Evolutionary conservation across 2,113 vertebrate genomes (phyloP).

Genomic region (Paramormyrops kingsleyae): DNA sequence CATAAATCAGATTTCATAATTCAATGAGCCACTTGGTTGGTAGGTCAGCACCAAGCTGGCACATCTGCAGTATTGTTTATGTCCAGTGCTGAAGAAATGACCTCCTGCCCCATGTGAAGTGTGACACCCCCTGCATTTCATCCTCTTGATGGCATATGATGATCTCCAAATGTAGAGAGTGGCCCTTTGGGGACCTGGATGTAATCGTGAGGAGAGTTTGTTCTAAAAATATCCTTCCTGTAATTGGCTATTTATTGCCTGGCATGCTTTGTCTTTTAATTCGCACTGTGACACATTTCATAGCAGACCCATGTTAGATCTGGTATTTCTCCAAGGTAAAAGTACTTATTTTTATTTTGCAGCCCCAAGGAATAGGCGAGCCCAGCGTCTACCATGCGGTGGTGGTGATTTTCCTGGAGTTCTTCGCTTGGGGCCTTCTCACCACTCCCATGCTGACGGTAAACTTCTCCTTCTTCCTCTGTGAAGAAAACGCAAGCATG

Average conservation of each 20-base stretch:
- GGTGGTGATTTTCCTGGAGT: conserved; percentile 88
- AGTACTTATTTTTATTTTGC: conserved; percentile 25
- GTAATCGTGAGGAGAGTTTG: neutral
- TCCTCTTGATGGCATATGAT: neutral
- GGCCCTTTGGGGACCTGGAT: neutral
- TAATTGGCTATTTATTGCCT: neutral
- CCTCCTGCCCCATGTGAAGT: neutral
- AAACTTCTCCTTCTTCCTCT: conserved; percentile 27
- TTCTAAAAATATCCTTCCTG: neutral
- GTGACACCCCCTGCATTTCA: neutral
- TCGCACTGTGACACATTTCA: neutral
- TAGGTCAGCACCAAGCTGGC: neutral
- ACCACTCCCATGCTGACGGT: conserved; percentile 82
- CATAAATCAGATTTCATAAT: neutral
- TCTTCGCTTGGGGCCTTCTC: conserved; percentile 85
- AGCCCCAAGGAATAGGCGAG: conserved; percentile 85
- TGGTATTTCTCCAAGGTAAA: conserved; percentile 2
- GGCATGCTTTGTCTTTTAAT: no score
- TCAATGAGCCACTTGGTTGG: neutral
- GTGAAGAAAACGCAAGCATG: neutral
- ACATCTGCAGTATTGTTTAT: neutral
- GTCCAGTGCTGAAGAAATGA: neutral
- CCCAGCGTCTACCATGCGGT: conserved; percentile 87
- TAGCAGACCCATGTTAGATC: neutral
- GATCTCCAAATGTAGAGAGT: neutral